A percentile compares a stretch with the other conserved stretches of the same genome.
These are phyloP conservation scores for Cherax destructor DNA, from an alignment of 1,140 invertebrate genomes.

Conservation along the genomic window DNA sequence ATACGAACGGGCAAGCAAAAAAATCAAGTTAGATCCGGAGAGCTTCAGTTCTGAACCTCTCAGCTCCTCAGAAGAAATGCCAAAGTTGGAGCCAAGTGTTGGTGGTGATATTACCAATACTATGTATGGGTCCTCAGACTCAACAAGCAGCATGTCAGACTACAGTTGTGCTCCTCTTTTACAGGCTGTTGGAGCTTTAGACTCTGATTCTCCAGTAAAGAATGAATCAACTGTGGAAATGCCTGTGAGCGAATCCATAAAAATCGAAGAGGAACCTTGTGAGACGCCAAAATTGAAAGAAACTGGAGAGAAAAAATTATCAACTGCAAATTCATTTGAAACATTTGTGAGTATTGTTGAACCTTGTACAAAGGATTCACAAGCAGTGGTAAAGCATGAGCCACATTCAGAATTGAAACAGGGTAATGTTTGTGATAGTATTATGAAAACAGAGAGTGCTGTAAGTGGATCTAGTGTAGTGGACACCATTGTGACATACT, in stretches of 20 bases:
- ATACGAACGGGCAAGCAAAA: constrained; percentile 79
- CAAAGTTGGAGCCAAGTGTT: constrained; percentile 57
- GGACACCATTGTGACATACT: constrained; percentile 44
- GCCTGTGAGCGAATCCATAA: not conserved
- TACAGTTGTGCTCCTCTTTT: constrained; percentile 52
- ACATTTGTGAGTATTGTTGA: not conserved
- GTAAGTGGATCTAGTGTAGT: not conserved
- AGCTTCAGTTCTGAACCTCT: constrained; percentile 73
- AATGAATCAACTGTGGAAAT: not conserved
- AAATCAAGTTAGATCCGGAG: constrained; percentile 76
- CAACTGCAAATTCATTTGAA: not conserved
- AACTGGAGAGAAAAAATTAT: not conserved
- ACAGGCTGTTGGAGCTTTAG: constrained; percentile 44
- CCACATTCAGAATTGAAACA: constrained; percentile 26
- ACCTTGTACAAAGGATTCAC: constrained; percentile 9
- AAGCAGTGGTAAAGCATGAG: constrained; percentile 25
- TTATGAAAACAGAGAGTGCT: not conserved
- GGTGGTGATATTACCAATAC: constrained; percentile 9
- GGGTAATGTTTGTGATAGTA: constrained; percentile 23
- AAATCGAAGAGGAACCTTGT: not conserved
- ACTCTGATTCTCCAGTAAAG: constrained; percentile 5
- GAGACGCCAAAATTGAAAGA: not conserved
- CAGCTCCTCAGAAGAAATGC: constrained; percentile 45
- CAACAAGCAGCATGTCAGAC: constrained; percentile 22
- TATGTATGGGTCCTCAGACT: constrained; percentile 12